A percentile compares a stretch with the other conserved stretches of the same genome.
These are phyloP conservation scores for Rhinogobio ventralis DNA, from an alignment of 2,797 vertebrate species.

Conservation along the genomic window DNA sequence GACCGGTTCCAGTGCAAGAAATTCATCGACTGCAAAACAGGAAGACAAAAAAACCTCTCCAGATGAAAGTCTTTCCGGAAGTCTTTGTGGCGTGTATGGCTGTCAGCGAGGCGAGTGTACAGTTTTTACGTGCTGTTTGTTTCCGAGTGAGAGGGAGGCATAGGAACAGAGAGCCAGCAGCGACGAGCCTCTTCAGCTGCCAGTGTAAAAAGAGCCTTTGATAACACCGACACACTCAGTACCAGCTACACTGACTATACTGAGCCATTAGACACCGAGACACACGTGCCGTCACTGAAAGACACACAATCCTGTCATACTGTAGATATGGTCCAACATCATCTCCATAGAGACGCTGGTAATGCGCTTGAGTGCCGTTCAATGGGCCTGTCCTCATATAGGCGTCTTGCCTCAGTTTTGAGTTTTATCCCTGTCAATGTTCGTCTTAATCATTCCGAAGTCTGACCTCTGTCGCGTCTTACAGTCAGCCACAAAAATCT, in stretches of 20 bases:
- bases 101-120: conserved; percentile 59
- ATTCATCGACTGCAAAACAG: conserved; percentile 47
- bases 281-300: conserved; percentile 16
- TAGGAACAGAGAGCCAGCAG: conserved; percentile 30
- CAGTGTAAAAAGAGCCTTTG: conserved; percentile 40
- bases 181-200: conserved; percentile 35
- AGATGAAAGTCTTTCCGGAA: conserved; percentile 59
- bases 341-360: conserved; percentile 19
- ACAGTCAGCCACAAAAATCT: not conserved
- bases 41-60: conserved; percentile 50
- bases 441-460: not conserved
- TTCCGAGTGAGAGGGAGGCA: conserved; percentile 35
- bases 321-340: conserved; percentile 31
- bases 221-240: conserved; percentile 20
- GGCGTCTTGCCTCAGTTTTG: not conserved
- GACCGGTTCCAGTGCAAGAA: conserved; percentile 11
- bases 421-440: not conserved
- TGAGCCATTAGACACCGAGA: not conserved
- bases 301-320: conserved; percentile 13
- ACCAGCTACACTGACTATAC: conserved; percentile 9
- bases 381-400: conserved; percentile 26
- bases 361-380: not conserved
- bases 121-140: conserved; percentile 50
- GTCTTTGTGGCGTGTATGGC: conserved; percentile 42
- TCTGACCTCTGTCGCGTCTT: conserved; percentile 21